These are phyloP conservation scores for Arenicola marina DNA, from an alignment of 2,888 invertebrate genomes.

Conservation along the genomic window DNA sequence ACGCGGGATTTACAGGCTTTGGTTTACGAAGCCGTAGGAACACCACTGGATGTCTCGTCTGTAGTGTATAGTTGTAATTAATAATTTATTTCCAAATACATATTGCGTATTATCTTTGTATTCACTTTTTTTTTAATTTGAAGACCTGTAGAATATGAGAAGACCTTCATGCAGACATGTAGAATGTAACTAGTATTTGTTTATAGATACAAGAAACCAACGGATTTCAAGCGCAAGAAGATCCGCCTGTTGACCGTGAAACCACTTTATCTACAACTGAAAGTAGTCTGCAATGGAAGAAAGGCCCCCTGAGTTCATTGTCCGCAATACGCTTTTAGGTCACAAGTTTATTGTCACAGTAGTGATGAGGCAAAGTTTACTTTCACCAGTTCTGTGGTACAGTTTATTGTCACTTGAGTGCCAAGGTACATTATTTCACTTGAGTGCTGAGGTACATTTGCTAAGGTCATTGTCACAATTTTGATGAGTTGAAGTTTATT, in stretches of 20 bases:
- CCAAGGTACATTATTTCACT: no score
- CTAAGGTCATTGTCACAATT: no score
- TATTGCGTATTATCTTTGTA: conserved; percentile 14
- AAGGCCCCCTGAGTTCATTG: no score
- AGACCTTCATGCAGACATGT: neutral
- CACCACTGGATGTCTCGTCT: neutral
- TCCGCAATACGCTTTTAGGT: no score
- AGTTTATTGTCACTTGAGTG: no score
- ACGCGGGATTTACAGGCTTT: no score
- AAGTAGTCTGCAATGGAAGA: conserved; percentile 14
- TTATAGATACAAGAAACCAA: conserved; percentile 56
- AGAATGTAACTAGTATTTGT: neutral
- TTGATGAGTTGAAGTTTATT: no score
- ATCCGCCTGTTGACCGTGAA: conserved; percentile 38
- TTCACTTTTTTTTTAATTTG: conserved; percentile 25
- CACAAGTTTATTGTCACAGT: no score
- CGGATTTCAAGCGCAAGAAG: conserved; percentile 47
- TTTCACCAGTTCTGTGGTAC: no score
- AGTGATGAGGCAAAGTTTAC: no score
- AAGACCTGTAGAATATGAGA: neutral
- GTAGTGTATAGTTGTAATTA: neutral
- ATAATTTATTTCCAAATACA: neutral
- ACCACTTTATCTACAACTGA: conserved; percentile 28
- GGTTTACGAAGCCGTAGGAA: no score
- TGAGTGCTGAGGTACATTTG: no score